Percentiles rank a stretch among this genome's conserved stretches.
Conservation (phyloP, 2,888 invertebrate genomes). For the Ephialtes manifestator region DNA sequence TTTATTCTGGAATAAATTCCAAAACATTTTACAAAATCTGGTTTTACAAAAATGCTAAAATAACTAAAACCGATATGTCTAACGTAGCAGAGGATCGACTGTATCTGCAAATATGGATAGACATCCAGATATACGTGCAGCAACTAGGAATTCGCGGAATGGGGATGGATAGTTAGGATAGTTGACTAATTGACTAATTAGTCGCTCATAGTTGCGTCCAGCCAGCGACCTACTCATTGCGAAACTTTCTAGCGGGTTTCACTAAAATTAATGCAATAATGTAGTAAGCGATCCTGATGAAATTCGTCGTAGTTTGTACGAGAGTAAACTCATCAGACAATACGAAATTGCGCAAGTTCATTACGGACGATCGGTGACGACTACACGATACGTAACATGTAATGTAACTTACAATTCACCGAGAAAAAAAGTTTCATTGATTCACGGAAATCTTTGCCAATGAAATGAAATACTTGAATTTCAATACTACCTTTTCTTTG, state of each 20-base stretch:
- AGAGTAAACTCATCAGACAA: background rate
- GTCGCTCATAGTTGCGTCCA: background rate
- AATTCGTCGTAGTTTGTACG: background rate
- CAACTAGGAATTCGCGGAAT: background rate
- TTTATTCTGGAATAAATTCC: no score
- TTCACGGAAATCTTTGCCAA: no score
- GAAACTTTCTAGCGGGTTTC: background rate
- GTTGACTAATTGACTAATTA: conserved; percentile 38
- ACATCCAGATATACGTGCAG: background rate
- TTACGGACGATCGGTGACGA: background rate
- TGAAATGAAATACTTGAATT: no score
- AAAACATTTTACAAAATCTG: no score
- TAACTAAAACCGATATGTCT: background rate
- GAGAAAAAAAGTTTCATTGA: no score
- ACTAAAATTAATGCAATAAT: conserved; percentile 13
- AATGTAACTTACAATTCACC: no score
- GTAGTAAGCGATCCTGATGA: background rate
- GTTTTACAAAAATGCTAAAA: background rate
- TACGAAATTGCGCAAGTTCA: background rate
- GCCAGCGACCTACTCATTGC: background rate
- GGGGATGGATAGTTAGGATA: background rate
- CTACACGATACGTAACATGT: no score
- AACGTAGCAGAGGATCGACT: no score
- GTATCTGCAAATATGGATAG: background rate
- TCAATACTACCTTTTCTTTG: no score